Base-by-base conservation (phyloP, 35 echinoderm and acorn worm species). In the Anneissia japonica region DNA sequence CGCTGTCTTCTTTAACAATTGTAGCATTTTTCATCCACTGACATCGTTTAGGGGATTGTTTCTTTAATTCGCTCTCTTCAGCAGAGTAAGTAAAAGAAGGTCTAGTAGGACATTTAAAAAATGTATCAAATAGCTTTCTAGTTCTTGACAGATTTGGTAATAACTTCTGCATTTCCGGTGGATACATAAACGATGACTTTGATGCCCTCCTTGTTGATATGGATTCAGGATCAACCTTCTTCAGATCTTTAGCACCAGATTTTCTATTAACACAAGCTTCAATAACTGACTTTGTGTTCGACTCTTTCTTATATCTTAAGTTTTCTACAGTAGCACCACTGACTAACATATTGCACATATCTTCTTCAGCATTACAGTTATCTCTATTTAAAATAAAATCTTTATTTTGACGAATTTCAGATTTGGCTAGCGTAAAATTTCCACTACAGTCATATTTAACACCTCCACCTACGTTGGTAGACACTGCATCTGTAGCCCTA, bases 401-500 rank as follows among this genome's bases (percentile, higher is more conserved):
- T n/a, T n/a, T 23, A 64, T 16, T 64, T 64, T 16, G 9, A 6
- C 11, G 51, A n/a, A n/a, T n/a, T n/a, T n/a, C n/a, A n/a, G n/a
- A n/a, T n/a, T n/a, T n/a, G n/a, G n/a, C n/a, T n/a, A n/a, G n/a
- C n/a, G n/a, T n/a, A n/a, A n/a, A n/a, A 23, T 26, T 16, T 72
- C 13, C 36, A 10, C 32, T 73, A 34, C 16, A 21, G 16, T 14
- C 12, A 79, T 26, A 35, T 30, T 79, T 33, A 30, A 14, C 76
- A 32, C 4, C 73, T 40, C 3, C 32, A 38, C 41, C 23, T 29
- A 82, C 36, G 16, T 81, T 73, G 7, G 37, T 73, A 29, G 90
- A 91, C 13, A 77, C 90, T 31, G 30, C 77, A 39, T 92, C 90
- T 14, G 90, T 92, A 35, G 81, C 72, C 31, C n/a, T 34, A 55